Base-by-base conservation (phyloP, 2,888 invertebrate species). In the Ennomos fuscantarius region DNA sequence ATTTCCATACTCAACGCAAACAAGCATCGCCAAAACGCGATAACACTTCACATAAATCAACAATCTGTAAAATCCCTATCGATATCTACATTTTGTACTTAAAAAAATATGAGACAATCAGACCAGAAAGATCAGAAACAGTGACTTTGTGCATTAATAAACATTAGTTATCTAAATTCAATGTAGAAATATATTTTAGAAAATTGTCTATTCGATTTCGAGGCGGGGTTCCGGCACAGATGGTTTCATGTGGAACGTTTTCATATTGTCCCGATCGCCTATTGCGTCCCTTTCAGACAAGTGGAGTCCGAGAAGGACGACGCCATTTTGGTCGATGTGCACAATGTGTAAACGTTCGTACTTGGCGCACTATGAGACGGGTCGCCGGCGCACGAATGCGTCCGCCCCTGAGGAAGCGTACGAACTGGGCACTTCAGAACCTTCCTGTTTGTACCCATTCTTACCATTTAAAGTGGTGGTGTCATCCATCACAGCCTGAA, bases 401-500 rank as follows among this genome's bases (percentile, higher is more conserved):
- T 88, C 91, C 2, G 89, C 91, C 1, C 87, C 83, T 0, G 89
- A 89, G 8, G 91, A 84, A 34, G 91, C 89, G 79, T 92, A 91
- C 47, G 91, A 86, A 68, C 77, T 87, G 11, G 91, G 90, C 48
- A 90, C 84, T 8, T 80, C 78, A 1, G 91, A 86, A 13, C 87
- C 93, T 55, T 82, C 84, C 44, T 87, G 86, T 69, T 88, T 90
- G 84, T 92, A 92, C 9, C 92, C 91, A 70, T 84, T 84, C 75
- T 84, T 86, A 63, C 86, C 86, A 67, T 69, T 84, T 60, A 85
- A 66, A 39, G 84, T 70, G 58, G 78, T 82, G 67, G 74, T 78
- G 15, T 88, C 89, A 35, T 87, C 95, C 79, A 95, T 79, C n/a
- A 96, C 93, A 63, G 95, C 94, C 95, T 95, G 92, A 1, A 54